Evolutionary conservation across 92 coral and sea anemone species (phyloP).

Genomic region (Isaurus tuberculatus): DNA sequence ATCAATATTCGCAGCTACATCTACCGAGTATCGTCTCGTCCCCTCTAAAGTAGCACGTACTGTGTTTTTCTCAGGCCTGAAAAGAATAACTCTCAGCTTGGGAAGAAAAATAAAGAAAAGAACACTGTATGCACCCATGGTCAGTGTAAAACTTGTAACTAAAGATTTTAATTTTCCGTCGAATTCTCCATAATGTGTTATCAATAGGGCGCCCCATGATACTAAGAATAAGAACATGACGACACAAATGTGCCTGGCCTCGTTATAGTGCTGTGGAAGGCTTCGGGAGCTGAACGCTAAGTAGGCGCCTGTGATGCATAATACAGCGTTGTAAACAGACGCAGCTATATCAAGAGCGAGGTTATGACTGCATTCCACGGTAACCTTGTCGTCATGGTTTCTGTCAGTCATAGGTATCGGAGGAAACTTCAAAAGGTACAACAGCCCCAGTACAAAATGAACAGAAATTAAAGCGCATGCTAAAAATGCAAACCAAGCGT

Average conservation of each 20-base stretch:
- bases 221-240: constrained; percentile 78
- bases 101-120: constrained; percentile 86
- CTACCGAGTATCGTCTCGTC: constrained; percentile 83
- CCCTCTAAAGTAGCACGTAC: constrained; percentile 83
- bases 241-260: constrained; percentile 82
- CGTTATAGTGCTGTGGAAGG: constrained; percentile 89
- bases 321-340: constrained; percentile 76
- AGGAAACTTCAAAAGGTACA: constrained; percentile 65
- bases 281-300: constrained; percentile 86
- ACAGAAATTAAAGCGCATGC: constrained; percentile 80
- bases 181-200: constrained; percentile 65
- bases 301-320: constrained; percentile 72
- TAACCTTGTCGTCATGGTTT: constrained; percentile 44
- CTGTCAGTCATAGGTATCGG: constrained; percentile 61
- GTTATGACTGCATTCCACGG: constrained; percentile 70
- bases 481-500: constrained; percentile 81
- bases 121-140: constrained; percentile 78
- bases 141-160: constrained; percentile 62
- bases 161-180: constrained; percentile 59
- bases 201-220: constrained; percentile 74
- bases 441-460: constrained; percentile 63
- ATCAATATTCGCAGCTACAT: constrained; percentile 73
- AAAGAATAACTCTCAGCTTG: constrained; percentile 84
- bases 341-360: constrained; percentile 72
- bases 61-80: constrained; percentile 92